Evolutionary conservation across 2,888 invertebrate genomes (phyloP).

Genomic region (Spilosoma lubricipeda): DNA sequence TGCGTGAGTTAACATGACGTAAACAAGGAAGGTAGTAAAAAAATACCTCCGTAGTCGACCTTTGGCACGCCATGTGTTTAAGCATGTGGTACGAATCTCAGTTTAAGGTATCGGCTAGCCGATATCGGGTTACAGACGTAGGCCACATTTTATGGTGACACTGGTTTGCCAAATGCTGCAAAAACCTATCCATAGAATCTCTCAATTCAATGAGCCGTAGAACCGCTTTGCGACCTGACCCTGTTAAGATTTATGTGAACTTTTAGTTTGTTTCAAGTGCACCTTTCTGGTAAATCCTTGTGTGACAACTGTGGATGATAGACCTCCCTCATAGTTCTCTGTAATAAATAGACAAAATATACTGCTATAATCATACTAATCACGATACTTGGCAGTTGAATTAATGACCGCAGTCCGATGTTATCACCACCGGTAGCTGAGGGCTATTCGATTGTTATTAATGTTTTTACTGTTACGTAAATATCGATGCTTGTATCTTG

Average conservation of each 20-base stretch:
- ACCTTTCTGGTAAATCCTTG: neutral
- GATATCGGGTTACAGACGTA: slow-evolving; percentile 71
- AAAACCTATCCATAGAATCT: slow-evolving; percentile 73
- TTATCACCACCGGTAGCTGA: slow-evolving; percentile 26
- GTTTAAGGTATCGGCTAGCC: slow-evolving; percentile 65
- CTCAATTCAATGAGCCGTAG: slow-evolving; percentile 60
- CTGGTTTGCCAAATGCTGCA: slow-evolving; percentile 73
- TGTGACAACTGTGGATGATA: neutral
- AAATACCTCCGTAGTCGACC: slow-evolving; percentile 79
- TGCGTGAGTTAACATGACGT: slow-evolving; percentile 54
- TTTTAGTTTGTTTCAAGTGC: slow-evolving; percentile 20
- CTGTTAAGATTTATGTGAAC: slow-evolving; percentile 56
- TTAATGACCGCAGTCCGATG: slow-evolving; percentile 23
- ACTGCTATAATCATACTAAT: slow-evolving; percentile 18
- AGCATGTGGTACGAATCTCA: slow-evolving; percentile 79
- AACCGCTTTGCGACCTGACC: slow-evolving; percentile 59
- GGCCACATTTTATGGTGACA: slow-evolving; percentile 80
- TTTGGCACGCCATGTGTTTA: slow-evolving; percentile 75
- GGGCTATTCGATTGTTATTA: slow-evolving; percentile 23
- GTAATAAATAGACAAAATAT: slow-evolving; percentile 10
- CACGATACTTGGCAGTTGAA: slow-evolving; percentile 26
- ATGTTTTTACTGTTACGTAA: slow-evolving; percentile 16
- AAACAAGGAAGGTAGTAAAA: slow-evolving; percentile 71
- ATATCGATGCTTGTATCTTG: slow-evolving; percentile 5
- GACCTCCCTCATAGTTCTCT: slow-evolving; percentile 21